Base-by-base conservation (phyloP, 2,797 vertebrate genomes). In the Acrossocheilus fasciatus region DNA sequence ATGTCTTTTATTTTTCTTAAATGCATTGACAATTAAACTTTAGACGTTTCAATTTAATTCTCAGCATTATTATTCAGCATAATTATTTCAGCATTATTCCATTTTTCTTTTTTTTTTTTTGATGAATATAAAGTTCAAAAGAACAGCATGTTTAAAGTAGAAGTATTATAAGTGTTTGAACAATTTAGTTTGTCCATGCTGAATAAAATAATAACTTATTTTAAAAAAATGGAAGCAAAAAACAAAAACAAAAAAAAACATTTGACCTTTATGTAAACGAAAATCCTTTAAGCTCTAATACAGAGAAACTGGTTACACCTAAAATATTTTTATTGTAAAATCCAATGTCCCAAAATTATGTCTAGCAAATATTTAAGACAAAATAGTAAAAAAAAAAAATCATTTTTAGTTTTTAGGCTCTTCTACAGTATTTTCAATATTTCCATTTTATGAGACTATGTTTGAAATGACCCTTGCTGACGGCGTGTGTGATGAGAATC, bases 381-480 rank as follows among this genome's bases (percentile, higher is more conserved):
- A 36, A 23, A 23, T 18, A 23, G 10, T 77, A 12, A n/a, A 59
- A 68, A 30, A 68, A 30, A 66, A 26, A 26, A 26, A 26, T 26
- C 1, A 26, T 26, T 26, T 26, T 26, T 26, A 26, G 26, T 26
- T 68, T 68, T 20, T n/a, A 41, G 10, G 34, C 14, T 57, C 30
- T 41, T 57, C 34, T 12, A 50, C 45, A 41, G 30, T 72, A 54
- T 54, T n/a, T 70, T 39, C 18, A 57, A 41, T 23, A 57, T 54
- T 39, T 57, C 17, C 34, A 9, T 6, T 76, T 77, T 57, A 57
- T 36, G 18, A 54, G 30, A 17, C 10, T n/a, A 0, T 59, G 43
- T 84, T 77, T 84, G 26, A 76, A 76, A 76, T 75, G n/a, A 69
- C 62, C 59, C 47, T 47, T 17, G 20, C 82, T 84, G 59, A 64